Evolutionary conservation across 2,888 invertebrate species (phyloP), one percentile per base, ranked within the genome.

Genomic region (Ptychoptera albimana): DNA sequence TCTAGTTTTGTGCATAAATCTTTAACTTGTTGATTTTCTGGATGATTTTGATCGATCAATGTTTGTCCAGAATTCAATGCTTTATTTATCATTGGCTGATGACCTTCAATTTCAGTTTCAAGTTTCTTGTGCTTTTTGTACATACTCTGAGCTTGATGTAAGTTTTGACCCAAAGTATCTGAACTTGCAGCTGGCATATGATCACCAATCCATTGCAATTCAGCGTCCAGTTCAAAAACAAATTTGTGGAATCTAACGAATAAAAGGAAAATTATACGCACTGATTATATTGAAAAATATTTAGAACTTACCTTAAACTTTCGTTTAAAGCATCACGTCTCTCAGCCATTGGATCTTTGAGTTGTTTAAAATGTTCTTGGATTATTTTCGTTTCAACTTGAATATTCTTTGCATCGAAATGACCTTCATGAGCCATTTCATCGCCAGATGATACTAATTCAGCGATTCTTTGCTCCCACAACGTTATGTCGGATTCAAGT

Each of bases 201-300:
- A 62, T 96, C 96, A 35, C 81, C 79, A 50, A 97, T 85, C 97
- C 97, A 98, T 58, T 88, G 91, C 54, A 91, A 70, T 61, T 98
- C 96, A 1, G 84, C 82, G 40, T 89, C 85, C 39, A 94, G 74
- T 58, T 94, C 93, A 55, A 94, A 92, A 2, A 83, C 82, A 63
- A 94, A 93, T 61, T 94, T 91, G 66, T 96, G 92, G 59, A 84
- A 80, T 51, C 69, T 69, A 55, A 6, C 4, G 8, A 34, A 34
- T 9, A 34, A n/a, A 34, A 34, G 3, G 10, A 34, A 37, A 3
- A 37, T 37, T 14, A 16, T n/a, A 3, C 7, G 9, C 4, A 37
- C 5, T 6, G 5, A 10, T n/a, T 16, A 5, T 3, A 3, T 14
- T 13, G 34, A n/a, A 12, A 36, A 36, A 12, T 36, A 8, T 36